These are phyloP conservation scores for Myioborus melanocephalus DNA, from an alignment of 2,797 vertebrate genomes.

Conservation along the genomic window DNA sequence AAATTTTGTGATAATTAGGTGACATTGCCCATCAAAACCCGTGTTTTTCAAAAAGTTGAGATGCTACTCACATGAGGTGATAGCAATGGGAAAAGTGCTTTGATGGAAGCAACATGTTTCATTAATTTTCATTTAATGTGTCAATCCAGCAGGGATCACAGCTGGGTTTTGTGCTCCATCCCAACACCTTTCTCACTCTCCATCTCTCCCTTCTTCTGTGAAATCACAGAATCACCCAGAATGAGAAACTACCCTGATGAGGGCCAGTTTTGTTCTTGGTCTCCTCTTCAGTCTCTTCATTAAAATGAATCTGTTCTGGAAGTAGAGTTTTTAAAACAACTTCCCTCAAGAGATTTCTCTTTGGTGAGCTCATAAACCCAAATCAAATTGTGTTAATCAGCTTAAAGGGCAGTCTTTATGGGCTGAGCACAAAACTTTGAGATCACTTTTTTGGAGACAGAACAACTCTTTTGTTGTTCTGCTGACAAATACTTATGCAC, in stretches of 20 bases:
- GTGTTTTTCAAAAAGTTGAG: rapidly evolving
- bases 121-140: neutral
- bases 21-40: neutral
- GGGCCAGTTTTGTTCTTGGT: neutral
- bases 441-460: neutral
- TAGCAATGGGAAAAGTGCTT: neutral
- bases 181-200: neutral
- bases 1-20: neutral
- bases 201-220: neutral
- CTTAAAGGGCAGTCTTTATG: neutral
- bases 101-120: neutral
- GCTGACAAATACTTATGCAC: neutral
- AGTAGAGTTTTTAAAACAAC: neutral
- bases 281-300: neutral
- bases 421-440: neutral
- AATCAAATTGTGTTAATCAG: neutral
- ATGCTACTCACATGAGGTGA: neutral
- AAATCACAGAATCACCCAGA: neutral
- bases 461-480: neutral
- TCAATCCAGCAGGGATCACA: neutral
- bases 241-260: neutral
- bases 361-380: neutral
- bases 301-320: neutral
- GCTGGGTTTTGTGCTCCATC: neutral
- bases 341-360: neutral